Evolutionary conservation across 2,888 invertebrate species (phyloP), one percentile per base, ranked within the genome.

Genomic region (Cyclophora albipunctata): DNA sequence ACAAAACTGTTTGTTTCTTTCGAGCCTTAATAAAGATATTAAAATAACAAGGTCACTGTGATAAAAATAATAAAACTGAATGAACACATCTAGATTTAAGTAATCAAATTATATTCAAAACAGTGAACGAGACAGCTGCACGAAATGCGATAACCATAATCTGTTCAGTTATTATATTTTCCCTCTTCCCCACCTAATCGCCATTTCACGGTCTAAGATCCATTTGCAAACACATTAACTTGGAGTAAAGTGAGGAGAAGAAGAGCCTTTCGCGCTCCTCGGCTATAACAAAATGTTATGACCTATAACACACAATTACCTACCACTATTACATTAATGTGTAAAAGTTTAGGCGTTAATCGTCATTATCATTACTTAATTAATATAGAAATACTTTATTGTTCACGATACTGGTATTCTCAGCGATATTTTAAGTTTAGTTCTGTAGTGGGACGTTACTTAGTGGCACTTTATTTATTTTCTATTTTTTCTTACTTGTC

Each of bases 221-320:
- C 59, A 61, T 61, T 61, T 61, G 61, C 61, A 61, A 61, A 59
- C 61, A 61, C 61, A 61, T 61, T 61, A 61, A 61, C 59, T 55
- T 54, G 47, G 50, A 55, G 57, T 61, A 57, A 59, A 58, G 56
- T 61, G 59, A 57, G 52, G 45, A 47, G 51, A 54, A 53, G 55
- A 59, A 61, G 61, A 54, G 57, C 47, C 54, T 59, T 61, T 53
- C 47, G 50, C 55, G 57, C 40, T 51, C 49, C 46, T 51, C 6
- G 42, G 55, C 54, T 53, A 48, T 47, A 55, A 47, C 55, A 55
- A 59, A 60, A 58, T 57, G 55, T 58, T 48, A 49, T 45, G 47
- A 51, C 48, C 48, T 51, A 51, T 58, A 47, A 53, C 53, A 49
- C 49, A 50, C 50, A 54, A 59, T 57, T 57, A 54, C 53, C 54